Percentiles rank a stretch among this genome's conserved stretches.
Evolutionary conservation across 2,113 vertebrate species (phyloP).

Genomic region (Microtus oregoni): DNA sequence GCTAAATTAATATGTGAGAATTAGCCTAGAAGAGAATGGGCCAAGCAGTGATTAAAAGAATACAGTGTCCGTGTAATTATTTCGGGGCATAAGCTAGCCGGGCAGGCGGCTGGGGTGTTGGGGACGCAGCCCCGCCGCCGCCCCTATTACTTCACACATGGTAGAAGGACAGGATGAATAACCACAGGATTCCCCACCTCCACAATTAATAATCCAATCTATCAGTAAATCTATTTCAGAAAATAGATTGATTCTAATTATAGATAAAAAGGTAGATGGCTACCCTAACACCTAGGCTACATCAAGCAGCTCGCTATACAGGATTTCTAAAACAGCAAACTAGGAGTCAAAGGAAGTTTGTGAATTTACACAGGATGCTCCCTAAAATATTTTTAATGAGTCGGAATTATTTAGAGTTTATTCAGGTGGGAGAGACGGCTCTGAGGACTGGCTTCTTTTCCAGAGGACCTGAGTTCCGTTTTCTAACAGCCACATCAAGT

Average conservation of each 20-base stretch:
- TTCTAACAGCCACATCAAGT: neutral
- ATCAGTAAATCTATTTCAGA: no score
- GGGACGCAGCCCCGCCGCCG: no score
- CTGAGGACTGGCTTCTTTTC: neutral
- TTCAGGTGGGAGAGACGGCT: neutral
- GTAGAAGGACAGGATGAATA: no score
- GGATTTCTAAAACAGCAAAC: neutral
- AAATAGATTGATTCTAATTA: neutral
- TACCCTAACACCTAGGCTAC: neutral
- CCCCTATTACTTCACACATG: no score
- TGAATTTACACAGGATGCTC: neutral
- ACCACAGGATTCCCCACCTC: neutral
- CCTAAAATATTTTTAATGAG: neutral
- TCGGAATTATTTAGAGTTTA: neutral
- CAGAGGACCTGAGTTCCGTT: neutral
- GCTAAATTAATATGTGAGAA: no score
- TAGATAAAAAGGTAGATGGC: neutral
- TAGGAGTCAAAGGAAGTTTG: neutral
- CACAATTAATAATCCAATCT: neutral
- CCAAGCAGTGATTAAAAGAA: no score
- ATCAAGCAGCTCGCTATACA: neutral
- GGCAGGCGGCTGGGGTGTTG: no score
- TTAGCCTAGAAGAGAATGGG: no score
- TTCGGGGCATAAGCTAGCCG: no score
- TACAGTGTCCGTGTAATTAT: no score